Conservation (phyloP, 2,797 vertebrate species). For the Enteromius unitaeniatus region DNA sequence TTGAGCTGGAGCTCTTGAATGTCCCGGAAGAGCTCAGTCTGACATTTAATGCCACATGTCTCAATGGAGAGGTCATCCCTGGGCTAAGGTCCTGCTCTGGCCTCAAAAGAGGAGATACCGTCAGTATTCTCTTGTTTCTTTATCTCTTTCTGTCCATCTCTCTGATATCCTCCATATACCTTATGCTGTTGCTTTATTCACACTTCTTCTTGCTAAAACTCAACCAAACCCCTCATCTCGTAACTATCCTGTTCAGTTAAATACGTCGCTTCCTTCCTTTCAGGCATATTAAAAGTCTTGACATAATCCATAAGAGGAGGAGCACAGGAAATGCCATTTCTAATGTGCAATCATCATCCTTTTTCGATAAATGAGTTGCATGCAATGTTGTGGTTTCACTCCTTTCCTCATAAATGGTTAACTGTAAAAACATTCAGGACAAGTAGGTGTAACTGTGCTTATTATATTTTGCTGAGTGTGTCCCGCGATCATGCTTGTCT, state of each 20-base stretch:
- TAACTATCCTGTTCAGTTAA: neutral
- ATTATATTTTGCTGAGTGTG: constrained; percentile 49
- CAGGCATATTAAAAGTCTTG: neutral
- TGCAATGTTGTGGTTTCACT: constrained; percentile 20
- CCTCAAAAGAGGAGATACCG: constrained; percentile 96
- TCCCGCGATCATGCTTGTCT: constrained; percentile 34
- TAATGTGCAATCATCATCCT: constrained; percentile 25
- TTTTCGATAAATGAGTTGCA: constrained; percentile 54
- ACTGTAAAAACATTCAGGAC: constrained; percentile 13
- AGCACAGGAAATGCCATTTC: constrained; percentile 44
- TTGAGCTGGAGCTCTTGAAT: constrained; percentile 93
- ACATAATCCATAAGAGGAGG: constrained; percentile 41
- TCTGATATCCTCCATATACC: neutral
- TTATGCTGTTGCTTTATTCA: neutral
- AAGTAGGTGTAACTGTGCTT: constrained; percentile 25
- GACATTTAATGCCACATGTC: constrained; percentile 94
- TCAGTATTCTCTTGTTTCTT: constrained; percentile 71
- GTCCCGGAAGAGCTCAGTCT: constrained; percentile 93
- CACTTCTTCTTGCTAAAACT: neutral
- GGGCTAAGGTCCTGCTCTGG: constrained; percentile 93
- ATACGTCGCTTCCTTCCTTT: neutral
- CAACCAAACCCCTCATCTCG: neutral
- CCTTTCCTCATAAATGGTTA: constrained; percentile 33
- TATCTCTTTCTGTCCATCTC: neutral
- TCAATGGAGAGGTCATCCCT: constrained; percentile 89